Percentiles rank a stretch among this genome's conserved stretches.
These are phyloP conservation scores for Chroicocephalus ridibundus DNA, from an alignment of 2,113 vertebrate species.

Conservation along the genomic window DNA sequence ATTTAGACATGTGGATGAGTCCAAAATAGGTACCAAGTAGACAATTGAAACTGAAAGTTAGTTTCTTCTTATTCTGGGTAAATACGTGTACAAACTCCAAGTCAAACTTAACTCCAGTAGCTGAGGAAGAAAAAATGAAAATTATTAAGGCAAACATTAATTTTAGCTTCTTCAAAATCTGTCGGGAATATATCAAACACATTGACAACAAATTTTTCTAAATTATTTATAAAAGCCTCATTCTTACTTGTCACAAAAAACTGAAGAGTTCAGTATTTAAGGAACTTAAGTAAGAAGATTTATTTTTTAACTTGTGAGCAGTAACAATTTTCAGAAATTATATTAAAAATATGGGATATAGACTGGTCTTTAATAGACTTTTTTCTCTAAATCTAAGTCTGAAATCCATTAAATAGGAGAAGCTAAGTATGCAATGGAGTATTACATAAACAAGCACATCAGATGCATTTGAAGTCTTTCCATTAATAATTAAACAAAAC, in stretches of 20 bases:
- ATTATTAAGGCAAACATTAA: slow-evolving; percentile 26
- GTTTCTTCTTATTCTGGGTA: slow-evolving; percentile 50
- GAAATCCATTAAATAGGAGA: not conserved
- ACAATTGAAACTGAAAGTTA: slow-evolving; percentile 24
- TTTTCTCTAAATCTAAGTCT: too few relatives aligned
- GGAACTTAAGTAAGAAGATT: not conserved
- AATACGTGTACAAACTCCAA: slow-evolving; percentile 35
- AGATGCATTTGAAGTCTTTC: not conserved
- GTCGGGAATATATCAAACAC: not conserved
- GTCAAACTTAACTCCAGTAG: slow-evolving; percentile 53
- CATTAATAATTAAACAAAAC: not conserved
- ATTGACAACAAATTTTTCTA: not conserved
- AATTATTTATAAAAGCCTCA: not conserved
- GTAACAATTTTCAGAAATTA: not conserved
- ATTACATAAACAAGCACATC: not conserved
- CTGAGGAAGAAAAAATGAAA: slow-evolving; percentile 56
- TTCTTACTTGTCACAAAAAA: not conserved
- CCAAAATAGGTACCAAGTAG: slow-evolving; percentile 8
- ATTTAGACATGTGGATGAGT: not conserved
- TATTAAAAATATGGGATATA: not conserved
- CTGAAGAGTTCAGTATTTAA: not conserved
- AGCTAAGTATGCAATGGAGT: not conserved
- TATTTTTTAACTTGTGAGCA: not conserved
- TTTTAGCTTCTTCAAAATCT: not conserved
- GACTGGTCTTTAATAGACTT: not conserved